These are phyloP conservation scores for Cossypha dichroa DNA, from an alignment of 2,797 vertebrate species.

Conservation along the genomic window DNA sequence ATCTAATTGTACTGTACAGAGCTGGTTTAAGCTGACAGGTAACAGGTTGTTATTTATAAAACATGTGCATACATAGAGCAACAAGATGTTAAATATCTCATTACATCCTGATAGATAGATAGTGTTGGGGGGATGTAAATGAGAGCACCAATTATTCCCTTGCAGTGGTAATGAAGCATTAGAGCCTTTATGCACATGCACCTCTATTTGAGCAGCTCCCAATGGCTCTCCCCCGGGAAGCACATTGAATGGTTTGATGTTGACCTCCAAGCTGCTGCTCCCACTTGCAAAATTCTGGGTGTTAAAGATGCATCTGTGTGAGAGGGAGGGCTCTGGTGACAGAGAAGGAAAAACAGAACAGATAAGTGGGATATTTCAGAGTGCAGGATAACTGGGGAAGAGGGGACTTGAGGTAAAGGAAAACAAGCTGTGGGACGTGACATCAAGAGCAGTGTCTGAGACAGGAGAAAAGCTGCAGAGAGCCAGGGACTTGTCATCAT, in stretches of 20 bases:
- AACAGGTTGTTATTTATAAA: constrained; percentile 60
- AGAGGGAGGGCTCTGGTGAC: background rate
- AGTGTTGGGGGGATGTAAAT: constrained; percentile 45
- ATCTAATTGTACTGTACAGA: constrained; percentile 1
- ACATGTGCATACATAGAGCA: constrained; percentile 20
- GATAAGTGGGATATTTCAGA: background rate
- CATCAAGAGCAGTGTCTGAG: constrained; percentile 8
- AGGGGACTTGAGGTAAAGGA: constrained; percentile 3
- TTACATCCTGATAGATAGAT: constrained; percentile 54
- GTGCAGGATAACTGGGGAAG: background rate
- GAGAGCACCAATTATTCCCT: constrained; percentile 43
- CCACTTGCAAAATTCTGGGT: background rate
- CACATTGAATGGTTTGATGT: background rate
- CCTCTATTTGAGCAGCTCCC: background rate
- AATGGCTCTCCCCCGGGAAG: constrained; percentile 12
- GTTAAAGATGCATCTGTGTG: background rate
- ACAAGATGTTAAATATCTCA: constrained; percentile 55
- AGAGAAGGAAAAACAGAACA: background rate
- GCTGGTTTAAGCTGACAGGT: constrained; percentile 16
- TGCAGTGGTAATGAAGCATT: constrained; percentile 47
- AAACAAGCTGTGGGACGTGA: background rate
- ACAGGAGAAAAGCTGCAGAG: background rate
- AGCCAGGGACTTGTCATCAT: constrained; percentile 5
- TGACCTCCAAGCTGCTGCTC: constrained; percentile 34
- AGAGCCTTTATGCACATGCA: background rate